phyloP scores from a whole-genome alignment of 2,797 vertebrate species.

The Poeciliopsis gracilis region DNA sequence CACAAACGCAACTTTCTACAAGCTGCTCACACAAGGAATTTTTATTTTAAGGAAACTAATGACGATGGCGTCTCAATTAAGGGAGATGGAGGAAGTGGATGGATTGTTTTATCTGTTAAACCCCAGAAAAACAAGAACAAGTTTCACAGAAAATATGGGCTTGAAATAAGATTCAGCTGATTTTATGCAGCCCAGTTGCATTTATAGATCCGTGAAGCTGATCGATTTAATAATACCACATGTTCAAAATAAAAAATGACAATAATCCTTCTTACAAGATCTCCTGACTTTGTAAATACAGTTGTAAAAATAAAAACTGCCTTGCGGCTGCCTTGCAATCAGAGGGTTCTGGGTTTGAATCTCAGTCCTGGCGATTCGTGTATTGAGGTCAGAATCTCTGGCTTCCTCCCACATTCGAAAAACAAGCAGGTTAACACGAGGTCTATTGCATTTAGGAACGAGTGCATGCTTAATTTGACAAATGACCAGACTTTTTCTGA shows the following conservation, averaged over 20 bases:
- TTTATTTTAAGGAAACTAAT: conserved; percentile 16
- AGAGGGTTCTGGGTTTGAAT: not conserved
- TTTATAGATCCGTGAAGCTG: not conserved
- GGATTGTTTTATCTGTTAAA: not conserved
- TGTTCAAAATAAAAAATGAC: not conserved
- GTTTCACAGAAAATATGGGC: not conserved
- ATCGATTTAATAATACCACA: not conserved
- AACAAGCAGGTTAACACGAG: not conserved
- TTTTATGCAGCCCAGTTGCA: not conserved
- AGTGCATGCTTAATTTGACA: not conserved
- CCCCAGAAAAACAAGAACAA: not conserved
- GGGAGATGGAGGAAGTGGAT: conserved; percentile 10
- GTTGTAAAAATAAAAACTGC: not conserved
- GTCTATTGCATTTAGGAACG: not conserved
- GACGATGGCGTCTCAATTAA: conserved; percentile 15
- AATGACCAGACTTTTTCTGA: not conserved
- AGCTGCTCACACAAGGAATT: conserved; percentile 11
- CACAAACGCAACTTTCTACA: conserved; percentile 25
- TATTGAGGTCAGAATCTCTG: not conserved
- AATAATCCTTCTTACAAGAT: not conserved
- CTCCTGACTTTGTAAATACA: not conserved
- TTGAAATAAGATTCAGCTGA: not conserved
- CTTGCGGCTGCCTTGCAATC: not conserved
- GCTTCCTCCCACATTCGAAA: not conserved
- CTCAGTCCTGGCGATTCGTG: not conserved